Conservation (phyloP, 2,888 invertebrate species). For the Agrotis puta region DNA sequence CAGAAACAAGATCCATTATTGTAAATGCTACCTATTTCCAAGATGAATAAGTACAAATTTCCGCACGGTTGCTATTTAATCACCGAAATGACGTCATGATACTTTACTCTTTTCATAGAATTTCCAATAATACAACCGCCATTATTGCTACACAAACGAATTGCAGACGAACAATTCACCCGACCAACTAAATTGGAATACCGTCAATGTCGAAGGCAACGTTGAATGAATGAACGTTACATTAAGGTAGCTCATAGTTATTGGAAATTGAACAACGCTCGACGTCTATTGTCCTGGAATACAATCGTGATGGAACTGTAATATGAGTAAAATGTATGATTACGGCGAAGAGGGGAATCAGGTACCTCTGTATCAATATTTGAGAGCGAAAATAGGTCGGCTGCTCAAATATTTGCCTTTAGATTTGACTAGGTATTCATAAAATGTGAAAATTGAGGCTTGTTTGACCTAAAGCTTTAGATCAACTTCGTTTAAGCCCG, state of each 20-base stretch:
- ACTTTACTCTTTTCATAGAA: constrained; percentile 46
- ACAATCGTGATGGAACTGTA: constrained; percentile 69
- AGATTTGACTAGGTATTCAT: constrained; percentile 12
- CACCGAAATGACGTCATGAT: constrained; percentile 45
- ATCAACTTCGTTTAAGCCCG: constrained; percentile 1
- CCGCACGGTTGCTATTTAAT: constrained; percentile 21
- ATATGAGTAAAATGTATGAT: constrained; percentile 56
- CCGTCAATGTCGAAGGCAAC: constrained; percentile 56
- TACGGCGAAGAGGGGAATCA: constrained; percentile 30
- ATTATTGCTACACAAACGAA: constrained; percentile 59
- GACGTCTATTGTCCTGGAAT: constrained; percentile 66
- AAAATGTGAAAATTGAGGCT: constrained; percentile 2
- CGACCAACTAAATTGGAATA: constrained; percentile 62
- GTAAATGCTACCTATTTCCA: not conserved
- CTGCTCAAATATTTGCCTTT: constrained; percentile 19
- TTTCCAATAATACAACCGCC: constrained; percentile 49
- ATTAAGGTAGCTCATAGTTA: constrained; percentile 63
- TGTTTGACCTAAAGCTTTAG: not conserved
- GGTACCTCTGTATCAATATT: constrained; percentile 25
- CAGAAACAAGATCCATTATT: constrained; percentile 3
- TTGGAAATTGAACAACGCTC: constrained; percentile 68
- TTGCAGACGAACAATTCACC: constrained; percentile 49
- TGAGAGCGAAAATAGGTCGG: constrained; percentile 9
- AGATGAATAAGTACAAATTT: constrained; percentile 24
- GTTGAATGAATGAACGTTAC: constrained; percentile 58